Evolutionary conservation across 2,888 invertebrate species (phyloP), one percentile per base, ranked within the genome.

Genomic region (Opisthograptis luteolata): DNA sequence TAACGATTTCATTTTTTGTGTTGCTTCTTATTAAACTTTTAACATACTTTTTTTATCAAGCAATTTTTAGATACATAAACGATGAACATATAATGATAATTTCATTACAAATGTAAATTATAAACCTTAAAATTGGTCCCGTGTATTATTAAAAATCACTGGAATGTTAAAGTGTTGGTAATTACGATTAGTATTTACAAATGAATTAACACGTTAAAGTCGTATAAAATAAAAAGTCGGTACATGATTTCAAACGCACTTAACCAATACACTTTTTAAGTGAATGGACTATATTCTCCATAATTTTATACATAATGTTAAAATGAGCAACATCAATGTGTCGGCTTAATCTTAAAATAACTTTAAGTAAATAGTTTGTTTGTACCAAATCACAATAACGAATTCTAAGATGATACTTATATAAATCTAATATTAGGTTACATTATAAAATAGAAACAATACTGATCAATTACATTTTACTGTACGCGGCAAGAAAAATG

Each of bases 371-470:
- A 66, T 57, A 66, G 49, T 72, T 76, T 77, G 49, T 72, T 76
- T 77, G 75, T 75, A 78, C 76, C 73, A 64, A 76, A 71, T 65
- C 65, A 62, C 57, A 68, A 63, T 62, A 70, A 62, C 64, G 62
- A 63, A 40, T 24, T 40, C 34, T 48, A 54, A 63, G 60, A 47
- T 58, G 49, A 62, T 55, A 58, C 60, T 60, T 71, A n/a, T n/a
- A n/a, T n/a, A 65, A 52, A 55, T 45, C 48, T 60, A 69, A 62
- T 48, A 54, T 65, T 52, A 44, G 59, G 58, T 62, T 20, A 22
- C 8, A 10, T 61, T 67, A 66, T 72, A 74, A n/a, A 74, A 70
- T 70, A 71, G 44, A 68, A 72, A 69, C 67, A 79, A 79, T 78
- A 78, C 77, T 79, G 79, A 70, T 76, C 49, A 62, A 64, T 62